Conservation (phyloP, 2,888 invertebrate genomes). For the Atrina japonica region DNA sequence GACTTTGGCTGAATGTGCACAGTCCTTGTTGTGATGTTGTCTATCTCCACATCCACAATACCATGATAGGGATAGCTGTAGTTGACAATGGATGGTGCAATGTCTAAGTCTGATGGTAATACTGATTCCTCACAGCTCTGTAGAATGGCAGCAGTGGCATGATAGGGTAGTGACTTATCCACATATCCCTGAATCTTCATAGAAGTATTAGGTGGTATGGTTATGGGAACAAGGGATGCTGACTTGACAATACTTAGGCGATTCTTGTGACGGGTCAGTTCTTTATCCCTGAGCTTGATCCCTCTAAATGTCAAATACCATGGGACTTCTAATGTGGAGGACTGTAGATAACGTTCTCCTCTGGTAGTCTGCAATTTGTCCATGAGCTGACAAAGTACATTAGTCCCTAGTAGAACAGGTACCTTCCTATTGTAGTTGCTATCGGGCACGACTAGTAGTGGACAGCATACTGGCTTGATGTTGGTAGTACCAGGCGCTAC, state of each 20-base stretch:
- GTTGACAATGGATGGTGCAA: slow-evolving; percentile 8
- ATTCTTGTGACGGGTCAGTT: too few relatives aligned
- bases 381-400: slow-evolving; percentile 12
- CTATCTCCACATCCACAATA: background rate
- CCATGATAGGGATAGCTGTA: background rate
- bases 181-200: slow-evolving; percentile 1
- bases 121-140: slow-evolving; percentile 2
- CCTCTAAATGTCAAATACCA: slow-evolving; percentile 30
- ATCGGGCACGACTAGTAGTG: slow-evolving; percentile 14
- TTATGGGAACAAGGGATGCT: background rate
- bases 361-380: background rate
- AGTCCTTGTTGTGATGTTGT: slow-evolving; percentile 24
- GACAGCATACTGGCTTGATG: too few relatives aligned
- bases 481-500: background rate
- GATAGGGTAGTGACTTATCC: slow-evolving; percentile 10
- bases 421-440: slow-evolving; percentile 11
- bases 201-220: slow-evolving; percentile 12
- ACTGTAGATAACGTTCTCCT: slow-evolving; percentile 19
- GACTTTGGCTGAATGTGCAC: slow-evolving; percentile 6
- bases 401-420: slow-evolving; percentile 20
- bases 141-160: slow-evolving; percentile 14
- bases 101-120: slow-evolving; percentile 15
- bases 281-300: slow-evolving; percentile 18
- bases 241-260: slow-evolving; percentile 21
- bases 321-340: slow-evolving; percentile 10